phyloP scores from a whole-genome alignment of 2,113 vertebrate species.

The Prinia subflava region DNA sequence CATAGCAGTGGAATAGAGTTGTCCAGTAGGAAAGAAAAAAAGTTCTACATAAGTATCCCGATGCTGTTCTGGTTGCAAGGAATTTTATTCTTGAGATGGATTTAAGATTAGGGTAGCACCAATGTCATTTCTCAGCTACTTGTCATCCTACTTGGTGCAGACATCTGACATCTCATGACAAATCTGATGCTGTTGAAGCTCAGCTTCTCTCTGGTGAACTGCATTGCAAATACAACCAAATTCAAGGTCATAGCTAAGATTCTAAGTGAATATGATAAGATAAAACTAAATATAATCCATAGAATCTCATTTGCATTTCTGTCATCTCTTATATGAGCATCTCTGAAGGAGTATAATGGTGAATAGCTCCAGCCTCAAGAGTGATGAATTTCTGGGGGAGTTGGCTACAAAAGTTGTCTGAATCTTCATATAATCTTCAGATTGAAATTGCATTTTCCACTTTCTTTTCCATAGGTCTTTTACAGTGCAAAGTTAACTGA shows the following conservation, averaged over 20 bases:
- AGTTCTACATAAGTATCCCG: neutral
- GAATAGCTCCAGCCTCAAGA: neutral
- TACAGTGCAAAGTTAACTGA: neutral
- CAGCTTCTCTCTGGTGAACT: neutral
- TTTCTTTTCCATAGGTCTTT: neutral
- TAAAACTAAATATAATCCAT: neutral
- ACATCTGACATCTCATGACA: constrained; percentile 8
- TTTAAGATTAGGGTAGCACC: neutral
- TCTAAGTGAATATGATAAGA: neutral
- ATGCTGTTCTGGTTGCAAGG: neutral
- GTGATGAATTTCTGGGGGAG: neutral
- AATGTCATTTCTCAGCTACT: constrained; percentile 16
- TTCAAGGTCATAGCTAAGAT: constrained; percentile 15
- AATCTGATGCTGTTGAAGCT: constrained; percentile 20
- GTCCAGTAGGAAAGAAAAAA: neutral
- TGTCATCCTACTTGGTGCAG: neutral
- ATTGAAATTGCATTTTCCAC: neutral
- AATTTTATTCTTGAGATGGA: neutral
- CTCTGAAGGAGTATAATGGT: neutral
- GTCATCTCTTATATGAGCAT: neutral
- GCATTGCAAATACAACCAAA: neutral
- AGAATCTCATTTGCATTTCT: neutral
- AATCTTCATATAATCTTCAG: neutral
- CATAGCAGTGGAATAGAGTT: neutral
- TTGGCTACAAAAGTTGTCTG: neutral